Base-by-base conservation (phyloP, 2,888 invertebrate genomes). In the Steinernema hermaphroditum region DNA sequence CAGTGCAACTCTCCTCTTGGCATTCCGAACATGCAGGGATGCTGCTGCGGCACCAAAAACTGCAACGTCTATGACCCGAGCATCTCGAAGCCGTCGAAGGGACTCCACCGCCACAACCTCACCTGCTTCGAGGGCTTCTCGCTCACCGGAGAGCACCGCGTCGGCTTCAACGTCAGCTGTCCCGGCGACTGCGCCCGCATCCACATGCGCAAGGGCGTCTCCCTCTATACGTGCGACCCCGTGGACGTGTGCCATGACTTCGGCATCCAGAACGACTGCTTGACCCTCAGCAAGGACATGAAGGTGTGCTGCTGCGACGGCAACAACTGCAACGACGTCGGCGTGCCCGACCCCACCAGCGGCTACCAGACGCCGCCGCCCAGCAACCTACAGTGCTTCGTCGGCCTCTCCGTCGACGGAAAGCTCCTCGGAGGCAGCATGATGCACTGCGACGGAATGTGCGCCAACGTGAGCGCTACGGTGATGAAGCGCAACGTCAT, bases 361-460 rank as follows among this genome's bases (percentile, higher is more conserved):
- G 62, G 27, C 32, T 27, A 46, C 46, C 62, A 29, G 14, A 62
- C 72, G 6, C 44, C 50, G 14, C 34, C 44, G 8, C 50, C 46
- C 29, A 50, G 24, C 24, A 50, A 43, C 49, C 54, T 71, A 22
- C 22, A 34, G 16, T 72, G 72, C 72, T 68, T 72, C 69, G 44
- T 57, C 12, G 72, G 72, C 19, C 34, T 68, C n/a, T 32, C 68
- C 49, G 19, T 72, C 32, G 32, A 43, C n/a, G 19, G 12, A 12
- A 24, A 27, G 46, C 46, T 68, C 16, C 69, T 49, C 19, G 72
- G 72, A 8, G 72, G 57, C 0, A 34, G 32, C 9, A 32, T 32
- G 22, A 14, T 72, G 12, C 41, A 62, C n/a, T 72, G 72, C 69
- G 54, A 68, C 44, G 72, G 72, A 19, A 72, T 72, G 72, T 72